Percentiles rank a stretch among this genome's conserved stretches.
Conservation (phyloP, 2,113 vertebrate species). For the Pimephales promelas region DNA sequence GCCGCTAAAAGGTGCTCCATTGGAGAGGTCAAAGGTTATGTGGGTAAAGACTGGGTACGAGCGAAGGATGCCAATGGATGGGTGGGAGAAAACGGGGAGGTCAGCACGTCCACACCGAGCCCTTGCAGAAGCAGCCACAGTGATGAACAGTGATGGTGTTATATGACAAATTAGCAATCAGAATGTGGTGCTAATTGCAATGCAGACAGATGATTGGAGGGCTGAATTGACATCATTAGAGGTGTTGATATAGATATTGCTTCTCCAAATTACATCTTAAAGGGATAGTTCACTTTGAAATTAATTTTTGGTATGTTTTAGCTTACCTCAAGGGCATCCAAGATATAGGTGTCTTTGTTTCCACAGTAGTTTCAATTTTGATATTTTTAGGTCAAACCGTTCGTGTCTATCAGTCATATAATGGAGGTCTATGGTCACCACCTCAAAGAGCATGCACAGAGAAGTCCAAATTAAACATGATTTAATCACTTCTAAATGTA, state of each 20-base stretch:
- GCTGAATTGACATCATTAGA: not conserved
- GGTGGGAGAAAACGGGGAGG: constrained; percentile 32
- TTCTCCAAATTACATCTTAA: not conserved
- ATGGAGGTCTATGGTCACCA: no score
- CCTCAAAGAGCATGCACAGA: no score
- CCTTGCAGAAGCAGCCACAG: constrained; percentile 41
- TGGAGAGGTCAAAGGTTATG: constrained; percentile 70
- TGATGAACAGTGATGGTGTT: constrained; percentile 23
- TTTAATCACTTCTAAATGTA: no score
- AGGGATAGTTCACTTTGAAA: no score
- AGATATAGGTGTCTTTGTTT: no score
- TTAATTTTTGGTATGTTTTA: no score
- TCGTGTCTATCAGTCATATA: no score
- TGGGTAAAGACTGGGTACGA: constrained; percentile 76
- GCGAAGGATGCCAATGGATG: constrained; percentile 40
- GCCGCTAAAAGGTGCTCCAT: constrained; percentile 74
- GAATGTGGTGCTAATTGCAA: not conserved
- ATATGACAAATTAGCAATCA: not conserved
- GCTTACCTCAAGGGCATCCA: no score
- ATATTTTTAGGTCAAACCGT: no score
- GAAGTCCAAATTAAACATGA: no score
- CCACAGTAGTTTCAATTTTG: no score
- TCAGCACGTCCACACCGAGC: constrained; percentile 34
- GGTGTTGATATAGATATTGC: not conserved
- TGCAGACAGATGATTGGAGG: not conserved